Base-by-base conservation (phyloP, 2,888 invertebrate species). In the Stenchaetothrips biformis region DNA sequence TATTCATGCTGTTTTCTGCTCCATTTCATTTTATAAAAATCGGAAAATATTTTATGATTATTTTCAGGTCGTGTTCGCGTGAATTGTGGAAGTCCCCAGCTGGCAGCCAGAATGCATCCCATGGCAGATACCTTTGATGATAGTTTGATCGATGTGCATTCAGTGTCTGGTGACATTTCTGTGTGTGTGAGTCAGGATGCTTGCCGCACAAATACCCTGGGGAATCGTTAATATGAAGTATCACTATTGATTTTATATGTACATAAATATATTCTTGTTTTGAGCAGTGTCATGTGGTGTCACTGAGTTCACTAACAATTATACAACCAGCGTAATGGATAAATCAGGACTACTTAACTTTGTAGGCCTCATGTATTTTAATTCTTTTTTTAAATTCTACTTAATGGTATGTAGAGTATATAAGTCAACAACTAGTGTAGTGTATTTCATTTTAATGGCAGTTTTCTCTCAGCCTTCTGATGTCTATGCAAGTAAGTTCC, bases 91-190 rank as follows among this genome's bases (percentile, higher is more conserved):
- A 74, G 67, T 21, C 67, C 67, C 25, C 67, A 74, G 25, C 25
- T 74, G 21, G 67, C 67, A 74, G 67, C 67, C 21, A 74, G 25
- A 74, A 74, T 74, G 67, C 67, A 74, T 7, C 25, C 67, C 7
- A 74, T 74, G 67, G 67, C 67, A 7, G 67, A 74, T 25, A 21
- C 67, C 7, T 21, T 74, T n/a, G 67, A 74, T 25, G 67, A 74
- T 25, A 74, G 67, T 25, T 11, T 74, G 0, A 21, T 74, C 8
- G 67, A 74, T 25, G 25, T 25, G 21, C 67, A 74, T 25, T 74
- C 67, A 25, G 67, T 74, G 25, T 74, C 67, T 74, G 67, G 67
- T 11, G 67, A 74, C 25, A 74, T 74, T 3, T 74, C 67, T 25
- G 21, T 74, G 0, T 74, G 67, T 74, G 67, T 74, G 21, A 25